phyloP scores from a whole-genome alignment of 64 coral and sea anemone genomes.

The Anthopleura sola region DNA sequence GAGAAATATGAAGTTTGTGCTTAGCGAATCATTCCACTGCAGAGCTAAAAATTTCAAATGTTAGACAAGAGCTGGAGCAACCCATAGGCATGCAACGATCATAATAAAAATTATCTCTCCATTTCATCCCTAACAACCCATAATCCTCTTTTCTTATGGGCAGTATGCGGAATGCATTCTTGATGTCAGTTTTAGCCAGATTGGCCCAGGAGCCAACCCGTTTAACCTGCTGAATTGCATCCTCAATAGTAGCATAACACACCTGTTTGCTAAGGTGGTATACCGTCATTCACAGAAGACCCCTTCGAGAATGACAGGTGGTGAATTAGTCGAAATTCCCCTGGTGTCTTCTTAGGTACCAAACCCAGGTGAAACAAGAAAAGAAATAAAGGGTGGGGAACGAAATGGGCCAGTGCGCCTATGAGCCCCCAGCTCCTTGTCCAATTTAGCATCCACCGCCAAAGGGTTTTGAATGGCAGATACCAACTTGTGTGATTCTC shows the following conservation, averaged over 20 bases:
- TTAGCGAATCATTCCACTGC: slow-evolving; percentile 23
- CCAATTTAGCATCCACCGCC: slow-evolving; percentile 21
- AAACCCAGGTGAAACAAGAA: slow-evolving; percentile 23
- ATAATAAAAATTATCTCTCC: slow-evolving; percentile 23
- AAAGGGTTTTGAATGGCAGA: neutral
- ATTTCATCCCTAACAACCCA: slow-evolving; percentile 21
- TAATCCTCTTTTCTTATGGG: neutral
- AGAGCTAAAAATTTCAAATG: slow-evolving; percentile 14
- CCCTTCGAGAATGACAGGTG: slow-evolving; percentile 13
- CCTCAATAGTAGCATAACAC: neutral
- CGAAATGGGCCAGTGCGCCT: slow-evolving; percentile 1
- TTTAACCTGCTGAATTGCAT: neutral
- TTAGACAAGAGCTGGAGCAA: slow-evolving; percentile 5
- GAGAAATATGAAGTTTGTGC: neutral
- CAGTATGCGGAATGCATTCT: slow-evolving; percentile 13
- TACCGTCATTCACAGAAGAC: slow-evolving; percentile 10
- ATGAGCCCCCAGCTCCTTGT: slow-evolving; percentile 19
- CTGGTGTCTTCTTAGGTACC: slow-evolving; percentile 7
- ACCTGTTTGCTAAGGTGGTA: neutral
- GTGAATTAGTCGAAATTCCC: slow-evolving; percentile 24
- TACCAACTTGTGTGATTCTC: slow-evolving; percentile 22
- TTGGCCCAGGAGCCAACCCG: neutral
- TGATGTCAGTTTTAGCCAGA: slow-evolving; percentile 13
- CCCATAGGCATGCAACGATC: slow-evolving; percentile 27
- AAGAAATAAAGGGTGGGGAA: neutral